These are phyloP conservation scores for Ellobius talpinus DNA, from an alignment of 2,113 vertebrate genomes.

Conservation along the genomic window DNA sequence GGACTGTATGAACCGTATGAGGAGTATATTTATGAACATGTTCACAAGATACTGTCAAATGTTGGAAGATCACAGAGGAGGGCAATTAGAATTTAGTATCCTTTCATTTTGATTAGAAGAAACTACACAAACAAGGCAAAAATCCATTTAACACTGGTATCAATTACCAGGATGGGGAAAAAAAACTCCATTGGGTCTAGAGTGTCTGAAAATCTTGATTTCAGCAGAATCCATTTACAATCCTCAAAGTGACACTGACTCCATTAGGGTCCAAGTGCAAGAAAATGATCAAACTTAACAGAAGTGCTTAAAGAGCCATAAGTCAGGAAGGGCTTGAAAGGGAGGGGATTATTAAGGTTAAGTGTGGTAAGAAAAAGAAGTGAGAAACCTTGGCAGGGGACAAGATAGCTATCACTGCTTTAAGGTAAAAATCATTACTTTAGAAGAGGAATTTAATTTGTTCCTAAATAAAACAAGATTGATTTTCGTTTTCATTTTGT, in stretches of 20 bases:
- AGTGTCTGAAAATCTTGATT: constrained; percentile 75
- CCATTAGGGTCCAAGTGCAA: constrained; percentile 76
- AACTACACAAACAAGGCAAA: neutral
- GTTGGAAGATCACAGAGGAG: neutral
- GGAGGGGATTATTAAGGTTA: constrained; percentile 80
- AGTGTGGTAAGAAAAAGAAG: constrained; percentile 72
- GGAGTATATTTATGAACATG: neutral
- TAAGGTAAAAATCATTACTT: constrained; percentile 83
- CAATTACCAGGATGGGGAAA: constrained; percentile 50
- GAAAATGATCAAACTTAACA: constrained; percentile 72
- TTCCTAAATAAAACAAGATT: constrained; percentile 80
- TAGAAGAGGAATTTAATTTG: constrained; percentile 78
- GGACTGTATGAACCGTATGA: neutral
- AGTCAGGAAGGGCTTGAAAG: constrained; percentile 77
- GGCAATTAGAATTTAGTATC: constrained; percentile 17
- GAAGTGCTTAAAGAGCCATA: constrained; percentile 72
- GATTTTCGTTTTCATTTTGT: constrained; percentile 78
- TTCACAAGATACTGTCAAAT: neutral
- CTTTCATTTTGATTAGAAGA: constrained; percentile 37
- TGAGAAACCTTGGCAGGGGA: constrained; percentile 76
- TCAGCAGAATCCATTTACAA: constrained; percentile 79
- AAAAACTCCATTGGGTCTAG: neutral
- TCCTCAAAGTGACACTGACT: constrained; percentile 76
- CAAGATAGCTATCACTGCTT: constrained; percentile 79
- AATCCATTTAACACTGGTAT: constrained; percentile 60